Percentiles rank a stretch among this genome's conserved stretches.
Conservation (phyloP, 2,797 vertebrate species). For the Sebastes hubbsi region DNA sequence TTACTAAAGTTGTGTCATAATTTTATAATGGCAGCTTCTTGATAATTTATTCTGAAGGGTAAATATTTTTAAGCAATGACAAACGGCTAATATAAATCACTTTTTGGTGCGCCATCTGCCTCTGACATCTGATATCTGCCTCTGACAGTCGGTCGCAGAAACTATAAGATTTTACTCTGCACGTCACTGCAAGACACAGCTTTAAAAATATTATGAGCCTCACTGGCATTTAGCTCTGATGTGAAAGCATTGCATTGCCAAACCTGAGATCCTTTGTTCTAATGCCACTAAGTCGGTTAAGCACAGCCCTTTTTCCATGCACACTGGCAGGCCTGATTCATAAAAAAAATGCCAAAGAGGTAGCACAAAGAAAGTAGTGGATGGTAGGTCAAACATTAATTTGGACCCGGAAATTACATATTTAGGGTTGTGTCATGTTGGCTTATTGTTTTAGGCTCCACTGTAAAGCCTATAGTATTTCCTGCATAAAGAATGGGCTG, state of each 20-base stretch:
- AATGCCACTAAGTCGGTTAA: constrained; percentile 25
- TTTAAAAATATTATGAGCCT: constrained; percentile 42
- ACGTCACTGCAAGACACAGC: constrained; percentile 32
- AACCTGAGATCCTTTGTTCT: constrained; percentile 32
- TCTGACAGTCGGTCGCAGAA: constrained; percentile 40
- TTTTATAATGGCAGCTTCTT: constrained; percentile 24
- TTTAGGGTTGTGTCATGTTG: constrained; percentile 25
- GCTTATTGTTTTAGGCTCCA: background rate
- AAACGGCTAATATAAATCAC: constrained; percentile 53
- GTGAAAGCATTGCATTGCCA: constrained; percentile 18
- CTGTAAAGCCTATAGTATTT: constrained; percentile 23
- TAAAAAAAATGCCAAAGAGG: background rate
- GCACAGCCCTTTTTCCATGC: background rate
- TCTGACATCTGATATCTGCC: constrained; percentile 57
- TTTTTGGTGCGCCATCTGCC: constrained; percentile 39
- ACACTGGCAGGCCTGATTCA: background rate
- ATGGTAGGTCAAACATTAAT: constrained; percentile 12
- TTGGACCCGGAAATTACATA: constrained; percentile 7
- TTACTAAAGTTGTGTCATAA: background rate
- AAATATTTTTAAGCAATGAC: constrained; percentile 41
- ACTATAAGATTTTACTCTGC: constrained; percentile 33
- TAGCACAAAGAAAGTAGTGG: background rate
- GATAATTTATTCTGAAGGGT: constrained; percentile 32
- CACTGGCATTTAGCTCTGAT: constrained; percentile 30
- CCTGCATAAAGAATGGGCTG: constrained; percentile 38